Conservation (phyloP, 1,140 invertebrate species). For the Hylaeus volcanicus region DNA sequence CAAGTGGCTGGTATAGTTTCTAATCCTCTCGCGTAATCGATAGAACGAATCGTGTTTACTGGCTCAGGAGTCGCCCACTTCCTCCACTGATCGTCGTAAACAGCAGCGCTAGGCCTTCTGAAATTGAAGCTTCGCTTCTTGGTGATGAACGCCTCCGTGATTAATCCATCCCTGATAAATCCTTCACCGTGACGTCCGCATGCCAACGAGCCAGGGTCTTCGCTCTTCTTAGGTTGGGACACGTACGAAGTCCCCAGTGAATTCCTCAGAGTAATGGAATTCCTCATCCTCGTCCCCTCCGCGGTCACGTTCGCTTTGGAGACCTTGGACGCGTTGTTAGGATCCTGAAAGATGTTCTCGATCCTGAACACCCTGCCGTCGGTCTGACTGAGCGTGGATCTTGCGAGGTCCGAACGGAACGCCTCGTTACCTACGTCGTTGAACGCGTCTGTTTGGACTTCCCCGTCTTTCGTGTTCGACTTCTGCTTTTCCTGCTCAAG, state of each 20-base stretch:
- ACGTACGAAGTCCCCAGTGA: constrained; percentile 65
- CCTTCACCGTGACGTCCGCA: not conserved
- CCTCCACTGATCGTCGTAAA: constrained; percentile 31
- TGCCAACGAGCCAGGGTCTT: not conserved
- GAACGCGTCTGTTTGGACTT: constrained; percentile 66
- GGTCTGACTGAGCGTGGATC: constrained; percentile 52
- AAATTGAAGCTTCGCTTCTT: constrained; percentile 27
- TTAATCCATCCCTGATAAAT: constrained; percentile 41
- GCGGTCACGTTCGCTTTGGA: constrained; percentile 26
- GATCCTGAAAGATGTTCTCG: constrained; percentile 73
- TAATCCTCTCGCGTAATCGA: not conserved
- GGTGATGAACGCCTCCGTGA: constrained; percentile 51
- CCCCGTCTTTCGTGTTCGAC: constrained; percentile 44
- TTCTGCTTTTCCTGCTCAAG: constrained; percentile 31
- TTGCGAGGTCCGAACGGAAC: not conserved
- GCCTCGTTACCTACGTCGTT: constrained; percentile 2
- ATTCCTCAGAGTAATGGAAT: constrained; percentile 66
- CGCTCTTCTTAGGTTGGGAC: constrained; percentile 44
- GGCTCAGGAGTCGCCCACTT: constrained; percentile 27
- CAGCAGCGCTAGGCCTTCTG: not conserved
- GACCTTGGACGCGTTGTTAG: constrained; percentile 34
- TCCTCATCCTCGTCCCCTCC: constrained; percentile 36
- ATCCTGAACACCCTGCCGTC: constrained; percentile 69
- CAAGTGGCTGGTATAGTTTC: not conserved
- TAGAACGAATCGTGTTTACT: not conserved